Conservation (phyloP, 2,113 vertebrate genomes). For the Andinoacara biseriatus region DNA sequence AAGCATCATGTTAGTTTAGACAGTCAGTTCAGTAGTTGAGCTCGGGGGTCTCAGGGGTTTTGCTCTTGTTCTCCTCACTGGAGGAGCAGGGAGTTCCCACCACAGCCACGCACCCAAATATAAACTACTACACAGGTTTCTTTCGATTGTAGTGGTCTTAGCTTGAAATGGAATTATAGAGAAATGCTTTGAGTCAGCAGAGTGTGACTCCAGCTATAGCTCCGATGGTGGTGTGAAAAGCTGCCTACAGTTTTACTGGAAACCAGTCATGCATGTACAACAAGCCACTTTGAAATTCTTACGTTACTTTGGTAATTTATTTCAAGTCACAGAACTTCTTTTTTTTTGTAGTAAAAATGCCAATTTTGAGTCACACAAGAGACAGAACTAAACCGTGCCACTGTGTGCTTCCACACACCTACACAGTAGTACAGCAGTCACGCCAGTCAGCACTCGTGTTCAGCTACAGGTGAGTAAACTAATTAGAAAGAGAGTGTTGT, state of each 20-base stretch:
- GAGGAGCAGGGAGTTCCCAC: neutral
- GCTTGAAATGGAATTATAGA: neutral
- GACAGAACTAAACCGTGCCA: neutral
- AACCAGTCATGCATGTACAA: slow-evolving; percentile 9
- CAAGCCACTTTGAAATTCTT: neutral
- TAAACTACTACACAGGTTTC: neutral
- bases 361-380: neutral
- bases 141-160: neutral
- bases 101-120: neutral
- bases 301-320: neutral
- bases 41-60: neutral
- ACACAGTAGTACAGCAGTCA: neutral
- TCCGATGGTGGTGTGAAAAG: neutral
- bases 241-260: slow-evolving; percentile 22
- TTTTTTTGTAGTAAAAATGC: neutral
- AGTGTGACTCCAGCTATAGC: neutral
- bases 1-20: neutral
- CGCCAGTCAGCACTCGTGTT: neutral
- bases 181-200: slow-evolving; percentile 2
- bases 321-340: neutral
- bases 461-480: neutral
- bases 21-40: neutral
- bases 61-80: neutral
- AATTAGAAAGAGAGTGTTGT: neutral
- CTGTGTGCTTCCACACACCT: neutral